phyloP scores from a whole-genome alignment of 2,888 invertebrate genomes.

The Xylocampa areola region DNA sequence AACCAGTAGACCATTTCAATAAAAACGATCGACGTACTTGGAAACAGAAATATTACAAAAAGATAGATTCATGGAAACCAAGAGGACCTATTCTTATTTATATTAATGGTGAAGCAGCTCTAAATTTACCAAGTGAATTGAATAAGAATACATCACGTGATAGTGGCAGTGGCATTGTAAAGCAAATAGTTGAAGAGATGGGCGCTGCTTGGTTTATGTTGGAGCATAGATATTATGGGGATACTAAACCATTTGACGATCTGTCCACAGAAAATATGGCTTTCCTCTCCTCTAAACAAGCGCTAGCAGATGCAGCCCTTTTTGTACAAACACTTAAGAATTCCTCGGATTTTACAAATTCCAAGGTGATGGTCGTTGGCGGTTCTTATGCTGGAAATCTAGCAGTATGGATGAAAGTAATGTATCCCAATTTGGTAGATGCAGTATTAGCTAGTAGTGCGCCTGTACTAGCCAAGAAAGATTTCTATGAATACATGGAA shows the following conservation, averaged over 20 bases:
- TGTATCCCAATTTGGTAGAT: slow-evolving; percentile 76
- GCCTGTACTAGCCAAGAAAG: slow-evolving; percentile 78
- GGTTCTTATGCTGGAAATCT: slow-evolving; percentile 80
- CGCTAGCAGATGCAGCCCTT: slow-evolving; percentile 74
- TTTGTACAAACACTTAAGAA: slow-evolving; percentile 67
- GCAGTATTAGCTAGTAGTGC: slow-evolving; percentile 78
- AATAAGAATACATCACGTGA: too few relatives aligned
- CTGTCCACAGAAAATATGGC: slow-evolving; percentile 67
- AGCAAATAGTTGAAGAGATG: slow-evolving; percentile 76
- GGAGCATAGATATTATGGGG: slow-evolving; percentile 81
- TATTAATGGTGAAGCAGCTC: slow-evolving; percentile 69
- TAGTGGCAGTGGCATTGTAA: too few relatives aligned
- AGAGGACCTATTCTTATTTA: slow-evolving; percentile 75
- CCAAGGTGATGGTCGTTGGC: slow-evolving; percentile 78
- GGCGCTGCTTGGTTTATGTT: slow-evolving; percentile 74
- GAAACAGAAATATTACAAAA: slow-evolving; percentile 77
- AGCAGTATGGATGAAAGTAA: slow-evolving; percentile 78
- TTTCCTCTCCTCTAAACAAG: slow-evolving; percentile 75
- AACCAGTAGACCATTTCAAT: slow-evolving; percentile 77
- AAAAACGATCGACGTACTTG: slow-evolving; percentile 66
- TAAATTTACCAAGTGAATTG: too few relatives aligned
- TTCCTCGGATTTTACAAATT: slow-evolving; percentile 60
- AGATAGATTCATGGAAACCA: slow-evolving; percentile 68
- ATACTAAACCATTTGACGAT: slow-evolving; percentile 72
- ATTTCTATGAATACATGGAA: slow-evolving; percentile 79